Evolutionary conservation across 2,888 invertebrate genomes (phyloP), one percentile per base, ranked within the genome.

Genomic region (Xanthorhoe spadicearia): DNA sequence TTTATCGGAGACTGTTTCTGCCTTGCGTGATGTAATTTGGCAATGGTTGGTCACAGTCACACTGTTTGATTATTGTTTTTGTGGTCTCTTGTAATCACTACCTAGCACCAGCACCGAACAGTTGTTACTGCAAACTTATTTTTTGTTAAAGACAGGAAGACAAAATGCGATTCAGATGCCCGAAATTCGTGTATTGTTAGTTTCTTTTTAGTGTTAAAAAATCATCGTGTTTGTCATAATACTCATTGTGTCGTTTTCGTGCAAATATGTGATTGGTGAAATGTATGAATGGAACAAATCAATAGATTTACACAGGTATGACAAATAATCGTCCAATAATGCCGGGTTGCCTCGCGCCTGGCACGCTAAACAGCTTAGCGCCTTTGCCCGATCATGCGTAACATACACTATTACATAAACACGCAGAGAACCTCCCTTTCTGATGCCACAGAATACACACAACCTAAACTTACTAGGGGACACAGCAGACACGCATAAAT

Each of bases 1-100:
- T 68, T 66, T 56, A 48, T 53, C 59, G 53, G 17, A 54, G 46
- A 48, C 55, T 55, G 5, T 62, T 65, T 68, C 46, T 48, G 63
- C 54, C 54, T 64, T 64, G 61, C 70, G 68, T 72, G 72, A 66
- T 66, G 57, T 35, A 57, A 70, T 69, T 70, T 62, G 60, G 8
- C 53, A 46, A 55, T 38, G 61, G 49, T 68, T 61, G 53, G 66
- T 69, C 69, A 62, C 67, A 67, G 61, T 59, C 64, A 57, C 59
- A 61, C 62, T 53, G 56, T 28, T 51, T 56, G 64, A 32, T 51
- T 57, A 32, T 64, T 66, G 68, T 70, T 68, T 66, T 63, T 58
- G 10, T 53, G 2, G 35, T 35, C 17, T 51, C 59, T 59, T 51
- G 51, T 51, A 52, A 52, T 57, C 15, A 28, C 57, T 57, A 18